phyloP scores from a whole-genome alignment of 2,797 vertebrate genomes.

The Gymnoscopelus braueri region DNA sequence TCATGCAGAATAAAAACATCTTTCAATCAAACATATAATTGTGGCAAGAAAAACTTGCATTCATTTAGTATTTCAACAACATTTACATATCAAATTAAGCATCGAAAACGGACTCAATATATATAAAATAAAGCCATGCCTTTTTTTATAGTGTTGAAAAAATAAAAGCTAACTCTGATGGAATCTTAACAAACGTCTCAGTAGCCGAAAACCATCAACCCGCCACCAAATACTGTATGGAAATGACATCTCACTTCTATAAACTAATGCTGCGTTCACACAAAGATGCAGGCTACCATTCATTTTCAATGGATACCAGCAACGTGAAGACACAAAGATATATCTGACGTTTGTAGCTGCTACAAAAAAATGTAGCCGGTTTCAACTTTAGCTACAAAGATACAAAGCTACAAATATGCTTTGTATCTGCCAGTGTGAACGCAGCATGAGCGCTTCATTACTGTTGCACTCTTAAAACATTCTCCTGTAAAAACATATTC shows the following conservation, averaged over 20 bases:
- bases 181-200: too few relatives aligned
- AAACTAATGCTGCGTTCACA: conserved; percentile 3
- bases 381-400: too few relatives aligned
- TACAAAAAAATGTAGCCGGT: too few relatives aligned
- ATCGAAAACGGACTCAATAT: background rate
- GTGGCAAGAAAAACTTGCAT: conserved; percentile 17
- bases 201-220: background rate
- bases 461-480: conserved; percentile 35
- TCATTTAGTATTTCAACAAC: conserved; percentile 15
- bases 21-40: conserved; percentile 10
- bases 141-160: background rate
- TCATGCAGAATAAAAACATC: conserved; percentile 37
- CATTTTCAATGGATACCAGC: too few relatives aligned
- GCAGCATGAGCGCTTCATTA: conserved; percentile 8
- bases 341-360: too few relatives aligned
- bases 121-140: conserved; percentile 8
- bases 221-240: conserved; percentile 48
- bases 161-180: too few relatives aligned
- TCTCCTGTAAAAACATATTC: conserved; percentile 42
- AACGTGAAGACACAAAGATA: too few relatives aligned
- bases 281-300: too few relatives aligned
- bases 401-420: too few relatives aligned
- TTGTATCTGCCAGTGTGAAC: too few relatives aligned
- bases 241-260: conserved; percentile 42
- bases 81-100: background rate